These are phyloP conservation scores for Mustelus asterias DNA, from an alignment of 2,113 vertebrate genomes.

Conservation along the genomic window DNA sequence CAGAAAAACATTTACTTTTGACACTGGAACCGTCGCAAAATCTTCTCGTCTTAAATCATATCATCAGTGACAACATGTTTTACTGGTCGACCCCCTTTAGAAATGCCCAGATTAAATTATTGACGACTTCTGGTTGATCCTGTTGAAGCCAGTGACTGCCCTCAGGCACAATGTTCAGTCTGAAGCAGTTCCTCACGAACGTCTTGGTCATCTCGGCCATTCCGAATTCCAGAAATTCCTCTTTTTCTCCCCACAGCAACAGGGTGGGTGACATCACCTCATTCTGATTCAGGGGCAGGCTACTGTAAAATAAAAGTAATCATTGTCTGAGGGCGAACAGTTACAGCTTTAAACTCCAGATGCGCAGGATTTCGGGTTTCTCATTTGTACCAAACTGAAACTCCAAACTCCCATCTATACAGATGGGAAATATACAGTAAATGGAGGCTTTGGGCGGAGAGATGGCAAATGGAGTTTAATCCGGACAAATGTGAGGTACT, in stretches of 20 bases:
- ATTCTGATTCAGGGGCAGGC: conserved; percentile 77
- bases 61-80: conserved; percentile 6
- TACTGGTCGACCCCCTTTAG: conserved; percentile 75
- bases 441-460: no score
- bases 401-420: no score
- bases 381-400: neutral
- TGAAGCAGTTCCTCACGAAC: conserved; percentile 88
- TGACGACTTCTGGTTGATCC: conserved; percentile 93
- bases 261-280: conserved; percentile 80
- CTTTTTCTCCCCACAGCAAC: conserved; percentile 87
- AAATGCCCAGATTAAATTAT: conserved; percentile 97
- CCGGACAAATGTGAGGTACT: no score
- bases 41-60: conserved; percentile 15
- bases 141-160: conserved; percentile 97
- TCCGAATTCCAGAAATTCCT: conserved; percentile 86
- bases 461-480: no score
- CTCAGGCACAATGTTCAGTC: conserved; percentile 86
- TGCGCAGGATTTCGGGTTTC: neutral
- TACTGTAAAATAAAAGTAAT: conserved; percentile 57
- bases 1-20: conserved; percentile 33
- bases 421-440: no score
- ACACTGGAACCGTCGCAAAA: neutral
- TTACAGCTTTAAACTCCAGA: neutral
- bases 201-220: conserved; percentile 89
- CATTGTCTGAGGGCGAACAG: neutral